Base-by-base conservation (phyloP, 2,888 invertebrate species). In the Imbricaverruca yamaguchii region DNA sequence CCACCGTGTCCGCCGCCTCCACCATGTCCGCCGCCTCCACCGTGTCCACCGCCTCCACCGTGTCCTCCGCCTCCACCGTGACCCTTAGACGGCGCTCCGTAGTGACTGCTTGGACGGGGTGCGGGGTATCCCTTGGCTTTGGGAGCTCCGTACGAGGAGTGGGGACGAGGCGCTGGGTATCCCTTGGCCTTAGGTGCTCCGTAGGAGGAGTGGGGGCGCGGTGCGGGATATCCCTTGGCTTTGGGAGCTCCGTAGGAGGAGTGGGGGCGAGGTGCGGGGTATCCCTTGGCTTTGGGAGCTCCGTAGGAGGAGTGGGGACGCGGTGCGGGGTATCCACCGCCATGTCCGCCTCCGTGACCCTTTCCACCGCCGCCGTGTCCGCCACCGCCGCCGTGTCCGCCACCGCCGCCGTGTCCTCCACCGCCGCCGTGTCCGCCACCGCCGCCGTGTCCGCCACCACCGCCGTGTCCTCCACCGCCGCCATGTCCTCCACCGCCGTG, bases 81-180 rank as follows among this genome's bases (percentile, higher is more conserved):
- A 25, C 82, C 79, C 39, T 77, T 77, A 55, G 67, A 78, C 10
- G 77, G 57, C 65, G 80, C 82, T 15, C 67, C 74, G 18, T 69
- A 69, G 39, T 77, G 67, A 55, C 59, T 59, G 67, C n/a, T 21
- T 0, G 77, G 77, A 1, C 10, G 77, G 0, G 77, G 56, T 12
- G 77, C 77, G n/a, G 77, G 77, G 77, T 78, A 78, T 18, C 56
- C 77, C 77, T 56, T 18, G 53, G 12, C 74, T 53, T 81, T 80
- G 56, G 80, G 81, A 25, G 84, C 83, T 21, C 81, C 83, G 69
- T 83, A 84, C 53, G 82, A 81, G n/a, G 81, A 80, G 57, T 81
- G 81, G 63, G 83, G 82, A n/a, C 74, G 15, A 21, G 61, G 59
- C 23, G 82, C 67, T 18, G 77, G 65, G 23, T 80, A 82, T 11